Percentiles rank a stretch among this genome's conserved stretches.
phyloP scores from a whole-genome alignment of 2,113 vertebrate species.

The Corydoras maculifer region DNA sequence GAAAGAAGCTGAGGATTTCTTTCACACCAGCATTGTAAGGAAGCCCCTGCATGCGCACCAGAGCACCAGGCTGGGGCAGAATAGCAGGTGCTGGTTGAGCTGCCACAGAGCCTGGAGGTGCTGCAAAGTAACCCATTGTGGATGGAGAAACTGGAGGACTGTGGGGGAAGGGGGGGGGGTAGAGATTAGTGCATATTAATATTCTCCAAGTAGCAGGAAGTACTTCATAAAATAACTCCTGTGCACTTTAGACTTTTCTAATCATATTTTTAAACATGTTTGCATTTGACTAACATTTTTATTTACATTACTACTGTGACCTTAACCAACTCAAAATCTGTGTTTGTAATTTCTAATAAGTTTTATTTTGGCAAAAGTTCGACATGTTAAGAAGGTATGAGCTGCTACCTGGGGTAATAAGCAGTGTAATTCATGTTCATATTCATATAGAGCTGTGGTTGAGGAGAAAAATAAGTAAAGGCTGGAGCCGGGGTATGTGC shows the following conservation, averaged over 20 bases:
- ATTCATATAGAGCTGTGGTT: conserved; percentile 83
- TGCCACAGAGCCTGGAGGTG: conserved; percentile 77
- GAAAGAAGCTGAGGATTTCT: conserved; percentile 94
- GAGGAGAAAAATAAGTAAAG: conserved; percentile 85
- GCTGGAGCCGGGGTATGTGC: conserved; percentile 67
- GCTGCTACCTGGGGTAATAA: conserved; percentile 87
- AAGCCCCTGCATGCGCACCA: conserved; percentile 94
- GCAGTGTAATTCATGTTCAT: conserved; percentile 95
- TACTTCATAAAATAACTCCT: no score
- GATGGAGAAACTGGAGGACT: conserved; percentile 94
- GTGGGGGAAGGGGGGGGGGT: background rate
- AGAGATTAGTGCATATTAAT: no score
- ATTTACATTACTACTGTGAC: no score
- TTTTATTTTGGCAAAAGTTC: background rate
- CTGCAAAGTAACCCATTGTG: conserved; percentile 82
- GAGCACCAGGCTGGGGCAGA: conserved; percentile 77
- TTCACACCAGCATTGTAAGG: conserved; percentile 90
- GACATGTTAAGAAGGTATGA: background rate
- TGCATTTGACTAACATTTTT: background rate
- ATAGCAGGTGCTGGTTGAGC: conserved; percentile 68
- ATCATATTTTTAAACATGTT: no score
- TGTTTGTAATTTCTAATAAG: background rate
- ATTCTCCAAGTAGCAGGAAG: no score
- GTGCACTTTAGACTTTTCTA: no score
- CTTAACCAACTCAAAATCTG: background rate